phyloP scores from a whole-genome alignment of 1,140 invertebrate genomes.

The Bombyx mandarina region DNA sequence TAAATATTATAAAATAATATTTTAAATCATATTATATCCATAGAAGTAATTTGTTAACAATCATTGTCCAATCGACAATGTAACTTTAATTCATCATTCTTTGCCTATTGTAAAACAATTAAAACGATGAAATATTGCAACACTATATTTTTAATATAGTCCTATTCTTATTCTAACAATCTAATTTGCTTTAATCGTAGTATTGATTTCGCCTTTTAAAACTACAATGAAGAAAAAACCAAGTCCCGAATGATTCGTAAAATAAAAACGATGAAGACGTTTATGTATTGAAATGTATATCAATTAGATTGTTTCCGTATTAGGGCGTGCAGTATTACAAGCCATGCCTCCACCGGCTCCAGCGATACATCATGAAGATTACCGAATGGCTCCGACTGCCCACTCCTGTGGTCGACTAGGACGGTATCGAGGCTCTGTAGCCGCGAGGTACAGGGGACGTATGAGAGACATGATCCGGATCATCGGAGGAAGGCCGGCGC shows the following conservation, averaged over 20 bases:
- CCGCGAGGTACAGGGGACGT: slow-evolving; percentile 23
- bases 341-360: slow-evolving; percentile 41
- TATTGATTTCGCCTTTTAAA: no score
- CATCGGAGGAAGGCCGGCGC: slow-evolving; percentile 85
- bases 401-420: slow-evolving; percentile 39
- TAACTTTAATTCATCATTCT: no score
- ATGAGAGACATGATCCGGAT: slow-evolving; percentile 79
- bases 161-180: no score
- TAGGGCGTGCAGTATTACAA: slow-evolving; percentile 18
- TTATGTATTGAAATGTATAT: neutral
- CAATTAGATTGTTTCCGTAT: neutral
- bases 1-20: no score
- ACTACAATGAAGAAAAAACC: no score
- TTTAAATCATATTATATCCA: no score
- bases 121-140: no score
- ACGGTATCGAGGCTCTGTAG: slow-evolving; percentile 26
- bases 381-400: slow-evolving; percentile 9
- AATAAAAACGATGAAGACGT: neutral
- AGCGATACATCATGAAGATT: slow-evolving; percentile 40
- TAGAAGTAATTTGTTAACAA: no score
- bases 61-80: no score
- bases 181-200: no score
- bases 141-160: no score
- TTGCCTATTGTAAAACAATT: no score
- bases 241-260: neutral